These are phyloP conservation scores for Sesamia nonagrioides DNA, from an alignment of 1,140 invertebrate species.

Conservation along the genomic window DNA sequence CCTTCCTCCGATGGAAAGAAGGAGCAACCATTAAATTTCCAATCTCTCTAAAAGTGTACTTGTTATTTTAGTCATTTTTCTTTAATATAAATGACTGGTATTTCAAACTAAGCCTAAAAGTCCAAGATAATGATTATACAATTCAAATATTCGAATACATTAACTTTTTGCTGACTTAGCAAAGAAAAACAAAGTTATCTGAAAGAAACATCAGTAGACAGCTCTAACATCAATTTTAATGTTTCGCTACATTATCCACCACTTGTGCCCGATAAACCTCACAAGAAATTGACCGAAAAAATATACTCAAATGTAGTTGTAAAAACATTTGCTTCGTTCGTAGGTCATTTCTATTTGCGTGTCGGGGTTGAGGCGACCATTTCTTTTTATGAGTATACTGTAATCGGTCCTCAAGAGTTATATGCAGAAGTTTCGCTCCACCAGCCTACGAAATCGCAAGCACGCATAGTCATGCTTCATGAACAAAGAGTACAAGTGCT, in stretches of 20 bases:
- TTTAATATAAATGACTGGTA: no score
- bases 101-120: no score
- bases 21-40: no score
- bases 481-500: background rate
- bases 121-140: no score
- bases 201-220: slow-evolving; percentile 5
- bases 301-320: slow-evolving; percentile 16
- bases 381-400: background rate
- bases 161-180: slow-evolving; percentile 1
- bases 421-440: background rate
- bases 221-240: background rate
- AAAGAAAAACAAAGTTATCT: background rate
- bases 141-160: background rate
- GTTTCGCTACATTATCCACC: slow-evolving; percentile 8
- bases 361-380: background rate
- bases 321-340: slow-evolving; percentile 6
- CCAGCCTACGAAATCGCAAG: no score
- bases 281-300: slow-evolving; percentile 23
- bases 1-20: no score
- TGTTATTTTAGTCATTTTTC: no score
- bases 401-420: background rate
- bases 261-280: background rate
- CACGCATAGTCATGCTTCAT: background rate
- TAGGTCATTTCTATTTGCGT: slow-evolving; percentile 25
- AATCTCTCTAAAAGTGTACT: no score